Conservation (phyloP, 64 coral and sea anemone genomes). For the Catalaphyllia jardinei region DNA sequence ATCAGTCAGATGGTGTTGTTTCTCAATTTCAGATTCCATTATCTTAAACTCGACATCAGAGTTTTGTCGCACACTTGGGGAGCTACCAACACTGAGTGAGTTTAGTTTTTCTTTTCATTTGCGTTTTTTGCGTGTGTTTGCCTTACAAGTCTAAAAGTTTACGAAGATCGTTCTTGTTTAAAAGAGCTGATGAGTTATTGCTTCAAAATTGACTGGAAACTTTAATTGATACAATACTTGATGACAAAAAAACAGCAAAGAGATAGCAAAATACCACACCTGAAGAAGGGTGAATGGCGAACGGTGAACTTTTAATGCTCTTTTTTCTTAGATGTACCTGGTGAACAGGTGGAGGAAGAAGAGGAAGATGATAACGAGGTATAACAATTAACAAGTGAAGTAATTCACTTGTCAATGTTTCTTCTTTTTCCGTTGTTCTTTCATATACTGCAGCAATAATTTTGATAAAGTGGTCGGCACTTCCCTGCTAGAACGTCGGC, state of each 20-base stretch:
- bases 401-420: neutral
- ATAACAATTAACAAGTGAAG: neutral
- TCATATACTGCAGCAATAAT: neutral
- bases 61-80: conserved; percentile 96
- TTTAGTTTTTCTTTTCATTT: neutral
- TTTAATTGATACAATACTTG: no score
- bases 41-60: conserved; percentile 96
- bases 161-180: neutral
- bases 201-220: no score
- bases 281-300: neutral
- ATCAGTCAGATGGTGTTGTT: neutral
- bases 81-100: conserved; percentile 95
- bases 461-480: neutral
- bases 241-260: neutral
- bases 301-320: neutral
- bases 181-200: no score
- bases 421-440: neutral
- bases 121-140: neutral
- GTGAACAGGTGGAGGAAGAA: conserved; percentile 73
- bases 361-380: conserved; percentile 73
- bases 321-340: conserved; percentile 26
- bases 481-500: no score
- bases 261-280: neutral
- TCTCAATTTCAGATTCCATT: conserved; percentile 67
- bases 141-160: neutral